Percentiles rank a stretch among this genome's conserved stretches.
Conservation (phyloP, 2,113 vertebrate species). For the Xiphophorus couchianus region DNA sequence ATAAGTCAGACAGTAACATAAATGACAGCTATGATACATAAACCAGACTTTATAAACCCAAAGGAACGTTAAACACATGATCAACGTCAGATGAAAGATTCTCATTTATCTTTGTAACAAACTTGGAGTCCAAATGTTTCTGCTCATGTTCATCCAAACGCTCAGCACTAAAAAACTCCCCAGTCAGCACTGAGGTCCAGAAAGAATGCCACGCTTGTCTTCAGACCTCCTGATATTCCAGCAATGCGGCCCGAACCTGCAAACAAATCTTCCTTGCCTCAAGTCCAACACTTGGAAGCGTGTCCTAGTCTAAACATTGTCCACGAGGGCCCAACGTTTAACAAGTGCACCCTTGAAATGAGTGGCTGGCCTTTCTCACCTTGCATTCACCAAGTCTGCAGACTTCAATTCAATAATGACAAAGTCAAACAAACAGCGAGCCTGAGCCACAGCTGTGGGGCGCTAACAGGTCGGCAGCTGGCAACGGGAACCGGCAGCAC, state of each 20-base stretch:
- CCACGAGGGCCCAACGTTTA: constrained; percentile 43
- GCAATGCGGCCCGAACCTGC: constrained; percentile 36
- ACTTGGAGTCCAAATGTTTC: constrained; percentile 29
- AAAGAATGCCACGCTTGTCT: constrained; percentile 56
- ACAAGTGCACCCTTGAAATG: constrained; percentile 65
- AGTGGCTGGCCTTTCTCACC: constrained; percentile 43
- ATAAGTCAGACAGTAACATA: not conserved
- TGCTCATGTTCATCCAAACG: constrained; percentile 55
- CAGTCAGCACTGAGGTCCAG: constrained; percentile 65
- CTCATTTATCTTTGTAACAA: constrained; percentile 29
- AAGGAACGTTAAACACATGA: constrained; percentile 4
- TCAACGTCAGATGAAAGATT: constrained; percentile 2
- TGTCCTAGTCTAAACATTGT: constrained; percentile 65
- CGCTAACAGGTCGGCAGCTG: constrained; percentile 68
- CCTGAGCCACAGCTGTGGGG: constrained; percentile 47
- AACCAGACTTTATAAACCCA: not conserved
- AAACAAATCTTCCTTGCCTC: constrained; percentile 38
- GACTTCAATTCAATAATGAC: constrained; percentile 63
- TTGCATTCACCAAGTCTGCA: constrained; percentile 38
- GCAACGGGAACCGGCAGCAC: constrained; percentile 53
- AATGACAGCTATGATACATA: not conserved
- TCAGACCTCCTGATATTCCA: constrained; percentile 37
- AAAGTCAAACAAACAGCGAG: constrained; percentile 73
- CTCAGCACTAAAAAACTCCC: constrained; percentile 50
- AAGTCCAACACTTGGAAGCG: constrained; percentile 38